Evolutionary conservation across 2,113 vertebrate species (phyloP).

Genomic region (Mus musculus): DNA sequence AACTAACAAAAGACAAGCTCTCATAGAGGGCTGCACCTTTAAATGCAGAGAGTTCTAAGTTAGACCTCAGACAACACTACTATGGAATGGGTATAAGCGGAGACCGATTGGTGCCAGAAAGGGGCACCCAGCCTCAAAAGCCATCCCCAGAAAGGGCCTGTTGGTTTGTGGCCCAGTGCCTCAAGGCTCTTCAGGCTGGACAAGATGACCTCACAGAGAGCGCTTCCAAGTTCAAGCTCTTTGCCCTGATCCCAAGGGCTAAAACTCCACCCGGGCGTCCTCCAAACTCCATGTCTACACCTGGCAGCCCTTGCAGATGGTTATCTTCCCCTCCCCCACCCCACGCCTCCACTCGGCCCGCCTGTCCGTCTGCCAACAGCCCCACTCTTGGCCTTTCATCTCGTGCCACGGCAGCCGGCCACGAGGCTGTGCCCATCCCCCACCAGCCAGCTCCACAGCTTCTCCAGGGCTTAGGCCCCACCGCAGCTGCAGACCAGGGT

Average conservation of each 20-base stretch:
- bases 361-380: constrained; percentile 80
- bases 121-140: not conserved
- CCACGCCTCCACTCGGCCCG: constrained; percentile 64
- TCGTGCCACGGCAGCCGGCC: constrained; percentile 72
- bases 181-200: constrained; percentile 46
- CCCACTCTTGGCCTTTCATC: constrained; percentile 79
- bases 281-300: constrained; percentile 75
- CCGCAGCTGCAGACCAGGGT: not conserved
- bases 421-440: not conserved
- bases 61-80: not conserved
- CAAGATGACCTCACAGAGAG: constrained; percentile 78
- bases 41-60: not conserved
- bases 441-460: constrained; percentile 7
- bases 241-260: constrained; percentile 72
- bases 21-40: too few relatives aligned
- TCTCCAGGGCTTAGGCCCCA: not conserved
- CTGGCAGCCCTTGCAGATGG: constrained; percentile 77
- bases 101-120: not conserved
- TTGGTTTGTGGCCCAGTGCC: constrained; percentile 31
- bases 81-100: not conserved
- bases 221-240: constrained; percentile 66
- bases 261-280: constrained; percentile 62
- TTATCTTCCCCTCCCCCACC: constrained; percentile 79
- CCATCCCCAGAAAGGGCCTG: constrained; percentile 40
- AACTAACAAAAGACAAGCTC: not conserved